Conservation (phyloP, 1,140 invertebrate genomes). For the Cotesia glomerata region DNA sequence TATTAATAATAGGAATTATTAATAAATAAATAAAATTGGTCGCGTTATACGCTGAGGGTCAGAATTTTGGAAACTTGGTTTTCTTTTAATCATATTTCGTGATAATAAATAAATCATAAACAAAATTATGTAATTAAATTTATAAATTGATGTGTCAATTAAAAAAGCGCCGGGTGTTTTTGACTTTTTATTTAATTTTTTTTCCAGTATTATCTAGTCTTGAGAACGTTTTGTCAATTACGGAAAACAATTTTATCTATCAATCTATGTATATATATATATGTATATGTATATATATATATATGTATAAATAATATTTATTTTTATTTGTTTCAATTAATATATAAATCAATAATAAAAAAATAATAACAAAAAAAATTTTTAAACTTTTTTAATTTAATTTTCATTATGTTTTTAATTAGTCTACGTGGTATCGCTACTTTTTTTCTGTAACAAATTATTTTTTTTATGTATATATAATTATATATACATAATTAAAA, state of each 20-base stretch:
- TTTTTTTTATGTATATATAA: constrained; percentile 2
- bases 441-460: constrained; percentile 15
- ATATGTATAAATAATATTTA: too few species aligned
- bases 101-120: not conserved
- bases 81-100: too few species aligned
- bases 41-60: too few species aligned
- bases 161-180: constrained; percentile 38
- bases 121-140: not conserved
- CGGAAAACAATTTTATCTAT: constrained; percentile 34
- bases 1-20: too few species aligned
- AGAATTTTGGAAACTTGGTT: too few species aligned
- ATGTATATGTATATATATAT: not conserved
- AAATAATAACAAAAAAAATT: not conserved
- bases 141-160: not conserved
- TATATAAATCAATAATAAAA: constrained; percentile 5
- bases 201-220: constrained; percentile 65
- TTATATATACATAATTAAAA: not conserved
- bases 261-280: not conserved
- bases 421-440: constrained; percentile 29
- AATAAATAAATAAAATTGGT: too few species aligned
- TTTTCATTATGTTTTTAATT: constrained; percentile 12
- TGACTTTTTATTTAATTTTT: constrained; percentile 55
- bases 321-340: too few species aligned
- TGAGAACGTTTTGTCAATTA: constrained; percentile 58
- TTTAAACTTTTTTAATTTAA: not conserved